Percentiles rank a stretch among this genome's conserved stretches.
Conservation (phyloP, 2,888 invertebrate genomes). For the Tinea pellionella region DNA sequence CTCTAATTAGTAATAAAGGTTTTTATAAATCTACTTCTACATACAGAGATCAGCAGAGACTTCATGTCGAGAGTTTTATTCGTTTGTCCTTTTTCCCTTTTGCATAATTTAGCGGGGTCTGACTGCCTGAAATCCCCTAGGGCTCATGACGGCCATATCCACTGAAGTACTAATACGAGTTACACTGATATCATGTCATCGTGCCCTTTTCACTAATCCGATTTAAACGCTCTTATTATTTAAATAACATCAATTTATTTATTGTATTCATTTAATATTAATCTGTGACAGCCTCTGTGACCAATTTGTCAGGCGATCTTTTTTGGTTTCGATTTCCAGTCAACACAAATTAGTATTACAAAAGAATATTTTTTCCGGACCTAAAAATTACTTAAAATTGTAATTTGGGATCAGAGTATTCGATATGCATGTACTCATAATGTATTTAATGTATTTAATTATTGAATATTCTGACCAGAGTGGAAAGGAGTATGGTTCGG, state of each 20-base stretch:
- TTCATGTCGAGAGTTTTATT: neutral
- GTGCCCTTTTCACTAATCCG: neutral
- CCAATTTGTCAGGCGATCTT: too few species aligned
- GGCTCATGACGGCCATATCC: neutral
- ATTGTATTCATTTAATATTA: too few species aligned
- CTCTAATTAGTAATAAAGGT: neutral
- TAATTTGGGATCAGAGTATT: too few species aligned
- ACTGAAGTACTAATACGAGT: neutral
- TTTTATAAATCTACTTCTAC: neutral
- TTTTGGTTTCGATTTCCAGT: too few species aligned
- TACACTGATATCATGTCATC: neutral
- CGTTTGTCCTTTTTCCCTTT: neutral
- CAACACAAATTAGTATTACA: too few species aligned
- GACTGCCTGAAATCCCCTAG: neutral
- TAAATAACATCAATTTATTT: neutral
- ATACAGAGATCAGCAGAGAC: neutral
- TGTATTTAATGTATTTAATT: too few species aligned
- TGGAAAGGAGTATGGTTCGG: too few species aligned
- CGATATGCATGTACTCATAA: too few species aligned
- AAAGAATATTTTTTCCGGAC: too few species aligned
- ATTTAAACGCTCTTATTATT: neutral
- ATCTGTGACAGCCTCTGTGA: too few species aligned
- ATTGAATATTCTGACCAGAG: too few species aligned
- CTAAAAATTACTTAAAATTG: too few species aligned
- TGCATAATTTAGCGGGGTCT: constrained; percentile 6